phyloP scores from a whole-genome alignment of 2,113 vertebrate species.

The Oenanthe melanoleuca region DNA sequence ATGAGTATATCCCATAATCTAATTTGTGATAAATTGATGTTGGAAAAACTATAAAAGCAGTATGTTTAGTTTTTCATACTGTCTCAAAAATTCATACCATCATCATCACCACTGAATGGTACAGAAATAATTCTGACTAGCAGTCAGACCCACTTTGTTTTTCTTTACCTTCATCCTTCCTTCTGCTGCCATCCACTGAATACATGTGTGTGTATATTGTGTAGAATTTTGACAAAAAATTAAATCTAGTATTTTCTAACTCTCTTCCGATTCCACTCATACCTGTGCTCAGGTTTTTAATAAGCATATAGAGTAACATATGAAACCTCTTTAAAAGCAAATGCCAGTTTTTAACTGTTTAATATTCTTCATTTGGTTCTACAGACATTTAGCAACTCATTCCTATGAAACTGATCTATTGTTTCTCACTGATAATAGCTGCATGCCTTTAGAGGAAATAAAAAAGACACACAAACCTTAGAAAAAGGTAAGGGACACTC shows the following conservation, averaged over 20 bases:
- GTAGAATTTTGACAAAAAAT: background rate
- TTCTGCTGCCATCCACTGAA: background rate
- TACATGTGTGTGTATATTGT: fast-evolving
- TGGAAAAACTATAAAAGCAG: background rate
- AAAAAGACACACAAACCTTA: background rate
- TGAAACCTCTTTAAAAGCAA: background rate
- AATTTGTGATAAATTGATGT: background rate
- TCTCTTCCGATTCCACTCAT: background rate
- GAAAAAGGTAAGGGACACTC: background rate
- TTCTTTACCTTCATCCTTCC: background rate
- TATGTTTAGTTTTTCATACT: background rate
- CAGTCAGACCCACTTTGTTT: background rate
- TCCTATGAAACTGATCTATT: background rate
- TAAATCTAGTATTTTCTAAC: background rate
- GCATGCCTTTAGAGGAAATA: background rate
- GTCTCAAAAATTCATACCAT: background rate
- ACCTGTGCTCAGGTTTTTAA: background rate
- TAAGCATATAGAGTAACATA: background rate
- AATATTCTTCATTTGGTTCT: background rate
- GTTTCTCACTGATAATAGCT: background rate
- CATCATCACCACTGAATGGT: background rate
- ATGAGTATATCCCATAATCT: background rate
- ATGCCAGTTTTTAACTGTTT: background rate
- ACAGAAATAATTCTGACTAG: background rate
- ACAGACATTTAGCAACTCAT: background rate